Evolutionary conservation across 1,140 invertebrate species (phyloP), one percentile per base, ranked within the genome.

Genomic region (Brachionus rotundiformis): DNA sequence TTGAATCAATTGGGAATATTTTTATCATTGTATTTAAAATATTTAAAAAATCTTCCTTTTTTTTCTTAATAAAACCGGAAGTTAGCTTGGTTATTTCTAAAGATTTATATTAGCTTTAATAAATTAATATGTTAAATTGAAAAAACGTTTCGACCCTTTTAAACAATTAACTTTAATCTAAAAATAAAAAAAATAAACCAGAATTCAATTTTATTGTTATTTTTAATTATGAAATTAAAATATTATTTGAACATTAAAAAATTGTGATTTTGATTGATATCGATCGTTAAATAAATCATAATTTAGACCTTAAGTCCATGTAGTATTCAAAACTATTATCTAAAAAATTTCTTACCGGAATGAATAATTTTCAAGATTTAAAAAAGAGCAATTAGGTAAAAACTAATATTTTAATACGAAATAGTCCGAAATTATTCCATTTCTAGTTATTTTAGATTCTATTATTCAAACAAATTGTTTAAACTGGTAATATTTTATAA

Each of bases 401-500:
- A 54, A 54, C 39, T 41, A 11, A 41, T 0, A 13, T 13, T 63
- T 63, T 29, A 29, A 31, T 29, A n/a, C 27, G 29, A 63, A 63
- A 29, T 63, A 33, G 29, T 27, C 61, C 29, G 25, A 63, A 63
- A 63, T 29, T 63, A 33, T 29, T 29, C 11, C 19, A 63, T 33
- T 29, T 29, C 61, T n/a, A 63, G 29, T 23, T 54, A 54, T 54
- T 54, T 54, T 54, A 23, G 19, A 16, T 25, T 54, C 47, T 23
- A 23, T 54, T 19, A 54, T 54, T 54, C 23, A 54, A 54, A 54
- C 47, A 54, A 54, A 19, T 54, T 54, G 47, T 54, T 29, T n/a
- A 63, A 63, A 29, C 61, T 63, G 61, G 61, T 63, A 63, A 63
- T 29, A 63, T 33, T 63, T 63, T 33, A 63, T 29, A 33, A 63